Evolutionary conservation across 2,113 vertebrate species (phyloP), one percentile per base, ranked within the genome.

Genomic region (Cercopithecus mona): DNA sequence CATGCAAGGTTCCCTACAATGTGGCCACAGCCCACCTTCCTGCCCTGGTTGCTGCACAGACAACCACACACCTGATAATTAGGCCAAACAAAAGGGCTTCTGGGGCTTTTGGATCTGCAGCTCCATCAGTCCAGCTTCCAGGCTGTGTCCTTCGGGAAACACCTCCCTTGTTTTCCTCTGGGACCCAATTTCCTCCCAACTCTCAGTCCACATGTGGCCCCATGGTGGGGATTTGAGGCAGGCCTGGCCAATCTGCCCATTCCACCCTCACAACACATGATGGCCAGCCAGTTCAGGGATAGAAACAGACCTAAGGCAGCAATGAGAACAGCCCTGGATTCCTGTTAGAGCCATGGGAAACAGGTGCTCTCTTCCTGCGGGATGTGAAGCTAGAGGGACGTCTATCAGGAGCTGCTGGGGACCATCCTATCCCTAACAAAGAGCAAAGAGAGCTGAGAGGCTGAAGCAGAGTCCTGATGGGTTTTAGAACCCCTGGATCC

Each of bases 181-280:
- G 38, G 73, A 8, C 38, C 80, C 35, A 22, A 27, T n/a, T 50
- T 38, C 70, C 32, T 52, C 40, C 17, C 50, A 0, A 17, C 8
- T 61, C n/a, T 80, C 52, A 64, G 30, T 55, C 52, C 50, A n/a
- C 3, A 7, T 13, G 82, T 61, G n/a, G 40, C 40, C 52, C 59
- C 27, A 22, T 18, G 81, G 17, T 52, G 17, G 66, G 23, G 23
- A 20, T 5, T 38, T 38, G 38, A 84, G 40, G 18, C 22, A 35
- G 70, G 85, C 9, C 70, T 43, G 70, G 20, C 75, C n/a, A 27
- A 2, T 16, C 10, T 27, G 61, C 40, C 61, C 25, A 40, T 18
- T 30, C 35, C 10, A 1, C 38, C 86, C 78, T 64, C 23, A 8
- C 6, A 30, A 57, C 79, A 57, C 0, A 0, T 9, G 20, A 38